Base-by-base conservation (phyloP, 2,113 vertebrate species). In the Melospiza georgiana region DNA sequence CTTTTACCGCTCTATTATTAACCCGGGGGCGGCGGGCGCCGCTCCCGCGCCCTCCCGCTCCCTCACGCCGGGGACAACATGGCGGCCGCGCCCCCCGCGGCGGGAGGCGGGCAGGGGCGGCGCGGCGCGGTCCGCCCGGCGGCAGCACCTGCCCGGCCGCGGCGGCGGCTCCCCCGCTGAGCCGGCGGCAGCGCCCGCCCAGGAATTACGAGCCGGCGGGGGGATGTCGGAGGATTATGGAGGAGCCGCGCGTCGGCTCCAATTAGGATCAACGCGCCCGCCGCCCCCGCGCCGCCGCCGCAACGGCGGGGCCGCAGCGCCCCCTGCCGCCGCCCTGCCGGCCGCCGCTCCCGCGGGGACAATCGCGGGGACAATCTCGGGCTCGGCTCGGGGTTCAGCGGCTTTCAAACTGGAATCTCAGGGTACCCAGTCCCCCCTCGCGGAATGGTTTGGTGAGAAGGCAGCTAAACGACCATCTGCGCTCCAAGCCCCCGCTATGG, bases 201-300 rank as follows among this genome's bases (percentile, higher is more conserved):
- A 67, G 65, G 65, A 67, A 67, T 67, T 67, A 67, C 65, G 65
- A 67, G 65, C 65, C 65, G 65, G 65, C 44, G 33, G 65, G 65
- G 65, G 44, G 44, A 67, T 49, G 66, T 68, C 96, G 95, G 97
- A 86, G 97, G 97, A 98, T 98, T 97, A 98, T 76, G 97, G 97
- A 97, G 97, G 96, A 97, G 97, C 96, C 97, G 96, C 84, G 88
- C 95, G 97, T 98, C 98, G 90, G 96, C 97, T 98, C 97, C 98
- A 98, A 98, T 98, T 98, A 98, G 96, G 93, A 98, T 98, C 98
- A 98, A 97, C 96, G 94, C 92, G 93, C 92, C 86, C 28, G 63
- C 94, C 63, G 82, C 91, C 75, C 39, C 90, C 95, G 95, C 59
- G 21, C 39, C 20, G 35, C 87, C 48, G 79, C 52, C 18, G 61